Evolutionary conservation across 2,113 vertebrate genomes (phyloP).

Genomic region (Tursiops truncatus): DNA sequence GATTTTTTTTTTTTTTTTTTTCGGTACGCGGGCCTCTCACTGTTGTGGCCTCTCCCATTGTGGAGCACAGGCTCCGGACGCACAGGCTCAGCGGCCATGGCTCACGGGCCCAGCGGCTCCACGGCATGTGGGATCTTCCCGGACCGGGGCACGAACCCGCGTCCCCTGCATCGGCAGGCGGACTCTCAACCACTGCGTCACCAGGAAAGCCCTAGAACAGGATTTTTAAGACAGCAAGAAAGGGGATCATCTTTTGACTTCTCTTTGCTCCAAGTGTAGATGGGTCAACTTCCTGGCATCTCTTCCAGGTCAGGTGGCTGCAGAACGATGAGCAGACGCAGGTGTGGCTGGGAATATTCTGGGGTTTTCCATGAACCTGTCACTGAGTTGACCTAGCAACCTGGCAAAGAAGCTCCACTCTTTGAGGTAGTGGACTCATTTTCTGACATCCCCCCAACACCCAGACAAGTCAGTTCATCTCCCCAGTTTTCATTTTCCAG

Average conservation of each 20-base stretch:
- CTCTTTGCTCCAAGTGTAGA: background rate
- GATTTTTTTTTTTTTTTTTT: background rate
- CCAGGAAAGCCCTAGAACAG: background rate
- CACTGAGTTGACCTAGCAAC: background rate
- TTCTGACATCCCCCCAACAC: background rate
- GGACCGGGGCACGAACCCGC: too few species aligned
- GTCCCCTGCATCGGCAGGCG: too few species aligned
- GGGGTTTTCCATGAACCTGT: background rate
- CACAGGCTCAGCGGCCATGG: too few species aligned
- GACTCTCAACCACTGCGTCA: too few species aligned
- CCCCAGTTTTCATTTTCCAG: background rate
- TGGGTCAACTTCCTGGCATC: background rate
- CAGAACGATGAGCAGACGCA: background rate
- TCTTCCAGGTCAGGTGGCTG: background rate
- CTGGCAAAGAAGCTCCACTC: background rate
- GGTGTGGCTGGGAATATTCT: background rate
- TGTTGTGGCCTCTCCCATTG: too few species aligned
- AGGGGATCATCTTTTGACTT: background rate
- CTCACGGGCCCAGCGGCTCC: too few species aligned
- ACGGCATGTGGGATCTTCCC: too few species aligned
- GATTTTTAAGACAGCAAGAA: background rate
- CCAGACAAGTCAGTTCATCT: background rate
- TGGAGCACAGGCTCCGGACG: too few species aligned
- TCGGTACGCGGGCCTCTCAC: too few species aligned
- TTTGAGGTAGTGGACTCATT: background rate